Evolutionary conservation across 2,888 invertebrate species (phyloP), one percentile per base, ranked within the genome.

Genomic region (Drosophila flavopinicola): DNA sequence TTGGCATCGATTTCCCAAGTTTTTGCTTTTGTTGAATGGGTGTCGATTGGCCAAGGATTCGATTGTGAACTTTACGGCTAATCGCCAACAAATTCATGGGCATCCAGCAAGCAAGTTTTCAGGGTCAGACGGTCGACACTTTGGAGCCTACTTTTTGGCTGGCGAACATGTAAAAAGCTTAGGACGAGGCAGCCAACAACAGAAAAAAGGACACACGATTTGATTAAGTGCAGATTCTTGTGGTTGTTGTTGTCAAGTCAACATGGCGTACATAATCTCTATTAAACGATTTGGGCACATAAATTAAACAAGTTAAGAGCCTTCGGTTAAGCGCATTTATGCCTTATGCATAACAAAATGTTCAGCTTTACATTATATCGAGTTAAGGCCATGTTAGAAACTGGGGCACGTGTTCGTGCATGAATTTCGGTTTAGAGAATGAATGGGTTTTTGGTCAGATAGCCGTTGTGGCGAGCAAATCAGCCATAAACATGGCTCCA

Each of bases 241-340:
- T 29, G 72, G 52, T 27, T 66, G 69, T 64, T 64, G 53, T 59
- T 71, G 57, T 75, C 64, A 65, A 57, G 42, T 66, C 59, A 66
- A 84, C 85, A 84, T 79, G 64, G 77, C 80, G 82, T 53, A 79
- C 80, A 61, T 83, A 87, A 87, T 88, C 87, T 79, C 84, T 76
- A 86, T 88, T 88, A 88, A 88, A 82, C 85, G 88, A 86, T 82
- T 82, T 76, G 65, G 77, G 82, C 85, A 67, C 78, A 84, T 88
- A 86, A 86, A 82, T 88, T 76, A 86, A 67, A 49, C 82, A 73
- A 84, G 74, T 76, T 88, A 79, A 68, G 77, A 59, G 61, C 61
- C 71, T 71, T 66, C 29, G 65, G 29, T 44, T 71, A 76, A 71
- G 52, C 73, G 54, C 66, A 63, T 78, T 87, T 78, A 78, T 87